Evolutionary conservation across 2,888 invertebrate genomes (phyloP), one percentile per base, ranked within the genome.

Genomic region (Temnothorax unifasciatus): DNA sequence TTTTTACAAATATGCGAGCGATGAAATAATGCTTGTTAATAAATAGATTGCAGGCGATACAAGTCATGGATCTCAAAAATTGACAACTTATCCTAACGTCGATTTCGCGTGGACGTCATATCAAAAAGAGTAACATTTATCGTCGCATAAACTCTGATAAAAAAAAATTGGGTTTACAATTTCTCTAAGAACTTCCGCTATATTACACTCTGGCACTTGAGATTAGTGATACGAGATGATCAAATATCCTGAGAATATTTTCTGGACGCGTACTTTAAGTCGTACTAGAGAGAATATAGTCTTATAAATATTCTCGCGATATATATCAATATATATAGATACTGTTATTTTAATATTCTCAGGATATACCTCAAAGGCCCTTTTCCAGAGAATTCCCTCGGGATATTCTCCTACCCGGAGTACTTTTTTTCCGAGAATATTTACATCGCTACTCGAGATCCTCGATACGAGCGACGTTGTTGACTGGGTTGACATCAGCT

Each of bases 1-100:
- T 90, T 89, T 87, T 87, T 87, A 90, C 86, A 87, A 85, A 89
- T 82, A 79, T 86, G 57, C 44, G 54, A 76, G 74, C 81, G 54
- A 86, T 82, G 71, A 86, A 87, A 87, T 52, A 41, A 85, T 64
- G 84, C 73, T 88, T 88, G 86, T 91, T 91, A 92, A 92, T 92
- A 92, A 92, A 92, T 92, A 92, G 83, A 88, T 71, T 76, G 83
- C 61, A 84, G 44, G 61, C 64, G 73, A 50, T 52, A 82, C 73
- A 86, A 88, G 61, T 74, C 75, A 59, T 74, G 41, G 5, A 71
- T 77, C 21, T 63, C 29, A 52, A 44, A 82, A 64, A 82, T 82
- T 75, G 25, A 29, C n/a, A 54, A 75, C 44, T 63, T 6, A 29
- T n/a, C n/a, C 2, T n/a, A 54, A 29, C 38, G 34, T 76, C 29